Evolutionary conservation across 2,113 vertebrate genomes (phyloP).

Genomic region (Glaucidium brasilianum): DNA sequence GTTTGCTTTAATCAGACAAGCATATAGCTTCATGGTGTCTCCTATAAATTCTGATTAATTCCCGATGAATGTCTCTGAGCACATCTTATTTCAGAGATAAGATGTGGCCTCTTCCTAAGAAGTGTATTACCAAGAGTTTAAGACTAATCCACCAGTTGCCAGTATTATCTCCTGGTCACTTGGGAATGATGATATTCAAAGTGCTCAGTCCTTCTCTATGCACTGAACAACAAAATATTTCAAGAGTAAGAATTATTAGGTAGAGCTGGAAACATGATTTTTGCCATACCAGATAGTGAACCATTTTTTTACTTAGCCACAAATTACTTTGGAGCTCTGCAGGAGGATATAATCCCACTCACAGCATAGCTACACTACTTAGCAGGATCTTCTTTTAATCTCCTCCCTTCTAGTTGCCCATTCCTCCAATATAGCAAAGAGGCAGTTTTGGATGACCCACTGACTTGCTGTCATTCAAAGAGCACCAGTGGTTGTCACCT

Average conservation of each 20-base stretch:
- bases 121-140: background rate
- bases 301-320: background rate
- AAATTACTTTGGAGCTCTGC: background rate
- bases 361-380: background rate
- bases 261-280: background rate
- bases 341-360: background rate
- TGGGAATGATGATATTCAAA: background rate
- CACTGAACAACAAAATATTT: background rate
- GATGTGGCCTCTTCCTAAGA: background rate
- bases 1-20: background rate
- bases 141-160: background rate
- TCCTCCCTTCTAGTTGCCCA: background rate
- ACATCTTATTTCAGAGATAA: background rate
- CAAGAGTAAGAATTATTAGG: background rate
- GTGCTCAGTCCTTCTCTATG: background rate
- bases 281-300: background rate
- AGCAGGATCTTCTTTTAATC: background rate
- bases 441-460: background rate
- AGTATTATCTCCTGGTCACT: background rate
- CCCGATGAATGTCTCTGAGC: background rate
- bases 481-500: background rate
- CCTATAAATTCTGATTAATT: background rate
- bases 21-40: background rate
- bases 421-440: background rate
- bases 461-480: background rate